phyloP scores from a whole-genome alignment of 2,888 invertebrate species.

The Alcis repandata region DNA sequence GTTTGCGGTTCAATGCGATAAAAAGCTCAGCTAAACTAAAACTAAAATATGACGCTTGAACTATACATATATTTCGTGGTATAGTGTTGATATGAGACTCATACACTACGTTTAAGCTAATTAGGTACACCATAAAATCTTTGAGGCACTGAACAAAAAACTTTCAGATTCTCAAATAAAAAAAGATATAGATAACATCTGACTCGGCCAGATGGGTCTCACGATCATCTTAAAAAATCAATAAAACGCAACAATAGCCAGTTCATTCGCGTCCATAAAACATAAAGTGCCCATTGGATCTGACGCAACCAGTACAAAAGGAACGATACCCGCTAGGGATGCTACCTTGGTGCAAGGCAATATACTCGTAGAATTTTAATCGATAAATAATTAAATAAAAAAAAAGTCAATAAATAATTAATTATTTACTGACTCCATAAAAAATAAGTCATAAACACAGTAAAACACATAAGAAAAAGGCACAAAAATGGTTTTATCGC shows the following conservation, averaged over 20 bases:
- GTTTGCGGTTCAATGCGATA: too few species aligned
- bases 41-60: too few species aligned
- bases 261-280: slow-evolving; percentile 47
- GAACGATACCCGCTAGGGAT: slow-evolving; percentile 45
- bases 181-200: slow-evolving; percentile 24
- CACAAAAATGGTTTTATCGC: too few species aligned
- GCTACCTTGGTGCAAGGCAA: neutral
- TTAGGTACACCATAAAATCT: neutral
- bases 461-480: too few species aligned
- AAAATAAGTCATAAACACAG: too few species aligned
- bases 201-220: slow-evolving; percentile 29
- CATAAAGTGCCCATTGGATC: slow-evolving; percentile 40
- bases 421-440: too few species aligned
- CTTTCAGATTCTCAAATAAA: neutral
- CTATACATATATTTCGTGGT: too few species aligned
- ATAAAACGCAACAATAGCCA: slow-evolving; percentile 43
- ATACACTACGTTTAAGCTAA: too few species aligned
- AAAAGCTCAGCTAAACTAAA: too few species aligned
- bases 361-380: too few species aligned
- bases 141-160: neutral
- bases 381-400: neutral
- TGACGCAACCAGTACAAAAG: slow-evolving; percentile 47
- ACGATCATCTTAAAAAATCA: slow-evolving; percentile 41
- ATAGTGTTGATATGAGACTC: too few species aligned
- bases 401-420: too few species aligned